phyloP scores from a whole-genome alignment of 2,113 vertebrate species.

The Halcyon senegalensis region DNA sequence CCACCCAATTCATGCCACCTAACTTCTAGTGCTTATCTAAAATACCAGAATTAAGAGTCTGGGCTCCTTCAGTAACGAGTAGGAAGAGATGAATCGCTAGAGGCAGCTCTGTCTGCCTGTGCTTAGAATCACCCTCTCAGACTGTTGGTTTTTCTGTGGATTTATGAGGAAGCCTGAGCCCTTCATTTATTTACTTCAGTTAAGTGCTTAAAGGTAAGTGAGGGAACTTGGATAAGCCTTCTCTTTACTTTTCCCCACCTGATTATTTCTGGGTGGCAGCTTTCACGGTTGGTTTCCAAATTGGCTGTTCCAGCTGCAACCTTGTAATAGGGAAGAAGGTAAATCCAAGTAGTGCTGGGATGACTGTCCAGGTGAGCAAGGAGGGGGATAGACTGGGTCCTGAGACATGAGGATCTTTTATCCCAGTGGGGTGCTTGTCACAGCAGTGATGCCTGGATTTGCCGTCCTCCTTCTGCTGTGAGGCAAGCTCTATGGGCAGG shows the following conservation, averaged over 20 bases:
- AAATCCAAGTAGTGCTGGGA: background rate
- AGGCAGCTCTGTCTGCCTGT: background rate
- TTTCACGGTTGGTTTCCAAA: background rate
- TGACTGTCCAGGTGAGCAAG: background rate
- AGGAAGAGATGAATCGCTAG: background rate
- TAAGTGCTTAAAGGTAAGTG: constrained; percentile 27
- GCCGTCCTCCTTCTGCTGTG: background rate
- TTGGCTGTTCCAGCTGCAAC: background rate
- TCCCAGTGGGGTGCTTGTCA: background rate
- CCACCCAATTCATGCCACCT: background rate
- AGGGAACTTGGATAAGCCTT: background rate
- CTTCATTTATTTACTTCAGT: constrained; percentile 16
- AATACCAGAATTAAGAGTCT: background rate
- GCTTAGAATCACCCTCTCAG: background rate
- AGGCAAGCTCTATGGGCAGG: background rate
- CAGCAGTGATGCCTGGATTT: background rate
- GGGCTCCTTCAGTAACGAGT: background rate
- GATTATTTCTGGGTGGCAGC: background rate
- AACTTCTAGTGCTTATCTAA: background rate
- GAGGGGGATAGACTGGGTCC: background rate
- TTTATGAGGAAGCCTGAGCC: background rate
- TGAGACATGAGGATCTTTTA: background rate
- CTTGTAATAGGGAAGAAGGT: background rate
- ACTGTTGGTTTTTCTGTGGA: background rate
- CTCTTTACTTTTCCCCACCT: background rate